These are phyloP conservation scores for Saturnia pavonia DNA, from an alignment of 2,888 invertebrate genomes.

Conservation along the genomic window DNA sequence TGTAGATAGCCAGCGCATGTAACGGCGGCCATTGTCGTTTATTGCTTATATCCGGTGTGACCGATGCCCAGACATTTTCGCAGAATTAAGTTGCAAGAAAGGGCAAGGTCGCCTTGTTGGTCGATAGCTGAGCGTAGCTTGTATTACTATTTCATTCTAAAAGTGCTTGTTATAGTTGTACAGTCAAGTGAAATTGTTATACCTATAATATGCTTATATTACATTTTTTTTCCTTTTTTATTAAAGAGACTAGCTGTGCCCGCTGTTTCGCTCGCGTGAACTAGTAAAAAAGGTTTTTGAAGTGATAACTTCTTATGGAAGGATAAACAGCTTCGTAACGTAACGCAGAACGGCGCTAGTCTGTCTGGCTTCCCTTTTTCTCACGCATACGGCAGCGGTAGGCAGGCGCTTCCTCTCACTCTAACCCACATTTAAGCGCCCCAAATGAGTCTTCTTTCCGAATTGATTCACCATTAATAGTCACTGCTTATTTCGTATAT, in stretches of 20 bases:
- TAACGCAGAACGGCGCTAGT: too few species aligned
- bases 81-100: constrained; percentile 12
- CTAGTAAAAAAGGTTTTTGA: too few species aligned
- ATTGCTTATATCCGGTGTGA: constrained; percentile 65
- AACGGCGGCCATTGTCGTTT: constrained; percentile 52
- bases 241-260: neutral
- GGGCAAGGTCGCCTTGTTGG: neutral
- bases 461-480: too few species aligned
- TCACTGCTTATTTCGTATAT: too few species aligned
- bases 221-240: neutral
- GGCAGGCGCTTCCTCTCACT: too few species aligned
- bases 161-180: neutral
- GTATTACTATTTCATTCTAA: neutral
- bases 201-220: neutral
- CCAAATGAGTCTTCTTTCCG: too few species aligned
- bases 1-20: constrained; percentile 31
- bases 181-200: neutral
- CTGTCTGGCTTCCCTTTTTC: too few species aligned
- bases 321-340: too few species aligned
- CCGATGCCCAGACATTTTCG: constrained; percentile 18
- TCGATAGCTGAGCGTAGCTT: neutral
- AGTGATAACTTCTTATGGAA: too few species aligned
- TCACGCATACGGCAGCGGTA: too few species aligned
- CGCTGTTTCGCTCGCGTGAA: too few species aligned
- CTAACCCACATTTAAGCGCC: too few species aligned